These are phyloP conservation scores for Strix occidentalis DNA, from an alignment of 2,797 vertebrate species.

Conservation along the genomic window DNA sequence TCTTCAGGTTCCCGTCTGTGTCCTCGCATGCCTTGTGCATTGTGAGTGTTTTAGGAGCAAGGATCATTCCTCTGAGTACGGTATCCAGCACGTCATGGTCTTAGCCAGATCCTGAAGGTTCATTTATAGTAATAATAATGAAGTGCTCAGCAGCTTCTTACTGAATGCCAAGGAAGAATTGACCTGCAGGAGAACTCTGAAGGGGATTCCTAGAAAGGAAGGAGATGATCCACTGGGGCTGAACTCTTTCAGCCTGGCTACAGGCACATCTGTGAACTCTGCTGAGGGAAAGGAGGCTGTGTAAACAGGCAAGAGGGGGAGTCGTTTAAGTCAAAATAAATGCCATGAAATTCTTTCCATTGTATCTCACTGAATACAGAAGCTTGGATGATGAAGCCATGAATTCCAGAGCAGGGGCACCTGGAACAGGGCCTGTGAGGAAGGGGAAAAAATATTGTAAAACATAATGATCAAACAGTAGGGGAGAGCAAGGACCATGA, in stretches of 20 bases:
- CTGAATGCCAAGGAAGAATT: neutral
- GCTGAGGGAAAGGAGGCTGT: neutral
- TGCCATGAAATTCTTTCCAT: conserved; percentile 56
- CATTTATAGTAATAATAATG: neutral
- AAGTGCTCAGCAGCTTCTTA: neutral
- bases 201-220: conserved; percentile 14
- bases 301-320: conserved; percentile 24
- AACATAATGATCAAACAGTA: conserved; percentile 53
- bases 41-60: neutral
- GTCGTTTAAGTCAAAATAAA: conserved; percentile 39
- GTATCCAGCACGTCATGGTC: neutral
- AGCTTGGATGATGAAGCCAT: conserved; percentile 9
- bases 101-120: neutral
- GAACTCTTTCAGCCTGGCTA: neutral
- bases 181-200: neutral
- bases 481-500: conserved; percentile 37
- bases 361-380: conserved; percentile 47
- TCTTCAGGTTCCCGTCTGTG: rapidly evolving
- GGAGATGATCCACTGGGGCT: neutral
- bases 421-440: conserved; percentile 34
- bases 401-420: conserved; percentile 61
- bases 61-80: neutral
- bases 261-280: neutral
- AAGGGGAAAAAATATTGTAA: conserved; percentile 63
- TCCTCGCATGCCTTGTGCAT: rapidly evolving